Evolutionary conservation across 2,797 vertebrate species (phyloP), one percentile per base, ranked within the genome.

Genomic region (Hippocampus kuda): DNA sequence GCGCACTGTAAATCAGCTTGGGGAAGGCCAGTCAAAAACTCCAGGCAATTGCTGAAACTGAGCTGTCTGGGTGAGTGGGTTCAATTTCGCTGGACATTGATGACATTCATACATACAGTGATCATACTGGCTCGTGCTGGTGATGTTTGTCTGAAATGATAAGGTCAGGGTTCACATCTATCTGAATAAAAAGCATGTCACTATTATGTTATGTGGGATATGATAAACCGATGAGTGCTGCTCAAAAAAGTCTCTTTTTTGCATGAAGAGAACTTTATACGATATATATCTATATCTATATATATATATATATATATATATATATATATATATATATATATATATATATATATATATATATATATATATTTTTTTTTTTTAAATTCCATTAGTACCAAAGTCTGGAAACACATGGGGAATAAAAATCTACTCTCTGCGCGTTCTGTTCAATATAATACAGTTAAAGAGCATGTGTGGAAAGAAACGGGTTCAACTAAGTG

Each of bases 1-100:
- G 24, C 20, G 62, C 73, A 73, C 73, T 74, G 72, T 80, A 79
- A 80, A 81, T 81, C 79, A 74, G 74, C 74, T 38, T 9, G 59
- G 59, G 57, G 59, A 20, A 30, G 11, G 15, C 59, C 30, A 56
- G n/a, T 56, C 53, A 56, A 3, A 34, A 61, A 61, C 59, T 60
- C 27, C 27, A 18, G 57, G 26, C 27, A 60, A 60, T 60, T 60
- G 57, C 27, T 60, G 26, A 60, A 24, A 60, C 57, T 38, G 16
- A 61, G 15, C 16, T 34, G 8, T 16, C 59, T 34, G 59, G 27
- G 27, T 10, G 18, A 34, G 59, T 30, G 26, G 59, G 30, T 5
- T 61, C 59, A 38, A 18, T 61, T 59, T 59, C 16, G 56, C 24
- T 15, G 56, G 56, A 27, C 13, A 27, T 59, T 59, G 7, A 59